Base-by-base conservation (phyloP, 1,140 invertebrate species). In the Drosophila kohkoa region DNA sequence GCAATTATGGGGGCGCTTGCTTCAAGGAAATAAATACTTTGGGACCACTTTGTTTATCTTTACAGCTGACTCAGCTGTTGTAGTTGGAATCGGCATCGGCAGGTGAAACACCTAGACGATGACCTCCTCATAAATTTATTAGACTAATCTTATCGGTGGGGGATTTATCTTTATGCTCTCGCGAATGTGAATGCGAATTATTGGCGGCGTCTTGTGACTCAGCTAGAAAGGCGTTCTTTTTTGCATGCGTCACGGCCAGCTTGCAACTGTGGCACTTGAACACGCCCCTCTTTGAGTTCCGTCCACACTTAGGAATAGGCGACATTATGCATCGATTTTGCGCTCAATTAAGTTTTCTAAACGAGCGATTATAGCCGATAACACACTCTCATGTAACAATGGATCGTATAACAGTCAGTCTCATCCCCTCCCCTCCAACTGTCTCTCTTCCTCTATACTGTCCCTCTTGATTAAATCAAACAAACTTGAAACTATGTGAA, bases 311-410 rank as follows among this genome's bases (percentile, higher is more conserved):
- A 25, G 20, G 20, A 25, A 25, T 51, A 15, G 54, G 8, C 20
- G 60, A 64, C 46, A 43, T 55, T 62, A 32, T 74, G 48, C 70
- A 85, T 81, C 83, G 77, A 87, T 87, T 89, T 87, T 75, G 62
- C 85, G 68, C 69, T 77, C 77, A 89, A 89, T 87, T 87, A 88
- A 60, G 77, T 80, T 73, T 83, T 82, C 83, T 68, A 71, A 80
- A 59, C 54, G 64, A 82, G 54, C 70, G 70, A 87, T 72, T 82
- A 77, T 20, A 63, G 49, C 57, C 64, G 71, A 71, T 76, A 68
- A 16, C 52, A 32, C 20, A 41, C 45, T 35, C 58, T 48, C 7
- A 43, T 48, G 43, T 48, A 55, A 66, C 58, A 75, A 70, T 68
- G 48, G 48, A 15, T 55, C 55, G 30, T 49, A 60, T 68, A 68